Conservation (phyloP, 2,888 invertebrate genomes). For the Lithophane socia region DNA sequence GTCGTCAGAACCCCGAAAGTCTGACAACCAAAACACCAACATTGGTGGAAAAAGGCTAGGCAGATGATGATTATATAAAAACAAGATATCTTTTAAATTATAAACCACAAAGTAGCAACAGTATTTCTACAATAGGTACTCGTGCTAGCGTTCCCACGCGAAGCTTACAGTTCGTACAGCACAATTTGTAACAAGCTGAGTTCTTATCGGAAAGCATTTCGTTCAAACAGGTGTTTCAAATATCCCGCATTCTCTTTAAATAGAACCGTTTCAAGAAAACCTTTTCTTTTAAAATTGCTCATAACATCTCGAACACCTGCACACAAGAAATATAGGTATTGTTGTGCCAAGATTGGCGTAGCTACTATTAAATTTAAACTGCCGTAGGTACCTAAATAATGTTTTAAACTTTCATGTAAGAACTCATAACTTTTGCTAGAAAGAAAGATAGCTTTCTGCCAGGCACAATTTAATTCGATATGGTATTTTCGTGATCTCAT, state of each 20-base stretch:
- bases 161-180: conserved; percentile 2
- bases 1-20: too few relatives aligned
- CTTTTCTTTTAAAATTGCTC: conserved; percentile 34
- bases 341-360: not conserved
- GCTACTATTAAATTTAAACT: conserved; percentile 7
- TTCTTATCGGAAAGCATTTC: conserved; percentile 34
- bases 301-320: conserved; percentile 32
- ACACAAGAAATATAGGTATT: conserved; percentile 26
- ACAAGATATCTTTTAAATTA: too few relatives aligned
- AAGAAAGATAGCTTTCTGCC: not conserved
- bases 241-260: conserved; percentile 27
- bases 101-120: too few relatives aligned
- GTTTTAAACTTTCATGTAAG: not conserved
- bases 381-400: not conserved
- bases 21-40: too few relatives aligned
- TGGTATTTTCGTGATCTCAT: not conserved
- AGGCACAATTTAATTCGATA: not conserved
- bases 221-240: conserved; percentile 36
- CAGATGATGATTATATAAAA: too few relatives aligned
- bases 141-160: not conserved
- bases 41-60: too few relatives aligned
- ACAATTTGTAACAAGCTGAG: conserved; percentile 29
- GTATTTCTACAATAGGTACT: not conserved
- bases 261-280: conserved; percentile 24
- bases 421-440: not conserved